Conservation (phyloP, 1,140 invertebrate genomes). For the Lepidostoma basale region DNA sequence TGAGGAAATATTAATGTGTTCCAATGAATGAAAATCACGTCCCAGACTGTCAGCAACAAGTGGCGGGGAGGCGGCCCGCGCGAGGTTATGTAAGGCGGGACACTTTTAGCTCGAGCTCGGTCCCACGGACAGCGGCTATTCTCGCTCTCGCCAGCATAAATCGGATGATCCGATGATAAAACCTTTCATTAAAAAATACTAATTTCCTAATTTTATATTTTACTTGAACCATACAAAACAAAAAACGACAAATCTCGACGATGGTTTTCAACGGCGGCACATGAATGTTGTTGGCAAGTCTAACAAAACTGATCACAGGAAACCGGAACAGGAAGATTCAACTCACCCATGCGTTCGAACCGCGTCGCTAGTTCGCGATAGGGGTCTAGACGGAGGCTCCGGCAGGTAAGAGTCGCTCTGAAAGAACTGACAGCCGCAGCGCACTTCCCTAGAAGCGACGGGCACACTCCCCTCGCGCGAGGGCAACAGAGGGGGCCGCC, state of each 20-base stretch:
- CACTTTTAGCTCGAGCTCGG: conserved; percentile 34
- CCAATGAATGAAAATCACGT: too few relatives aligned
- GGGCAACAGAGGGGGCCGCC: conserved; percentile 62
- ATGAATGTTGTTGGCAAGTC: too few relatives aligned
- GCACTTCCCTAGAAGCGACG: conserved; percentile 74
- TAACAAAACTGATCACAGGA: not conserved
- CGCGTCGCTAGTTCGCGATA: conserved; percentile 59
- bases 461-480: conserved; percentile 68
- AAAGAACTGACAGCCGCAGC: conserved; percentile 84
- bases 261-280: too few relatives aligned
- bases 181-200: too few relatives aligned
- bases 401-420: conserved; percentile 73
- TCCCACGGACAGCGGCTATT: not conserved
- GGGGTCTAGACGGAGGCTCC: conserved; percentile 68
- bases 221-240: too few relatives aligned
- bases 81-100: conserved; percentile 5
- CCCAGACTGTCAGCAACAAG: too few relatives aligned
- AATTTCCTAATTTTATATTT: too few relatives aligned
- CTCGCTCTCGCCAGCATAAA: too few relatives aligned
- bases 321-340: not conserved
- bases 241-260: too few relatives aligned
- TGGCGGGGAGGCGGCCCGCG: not conserved
- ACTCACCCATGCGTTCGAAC: conserved; percentile 57
- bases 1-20: too few relatives aligned
- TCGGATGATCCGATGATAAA: too few relatives aligned